Base-by-base conservation (phyloP, 2,797 vertebrate species). In the Galagoides demidoff region DNA sequence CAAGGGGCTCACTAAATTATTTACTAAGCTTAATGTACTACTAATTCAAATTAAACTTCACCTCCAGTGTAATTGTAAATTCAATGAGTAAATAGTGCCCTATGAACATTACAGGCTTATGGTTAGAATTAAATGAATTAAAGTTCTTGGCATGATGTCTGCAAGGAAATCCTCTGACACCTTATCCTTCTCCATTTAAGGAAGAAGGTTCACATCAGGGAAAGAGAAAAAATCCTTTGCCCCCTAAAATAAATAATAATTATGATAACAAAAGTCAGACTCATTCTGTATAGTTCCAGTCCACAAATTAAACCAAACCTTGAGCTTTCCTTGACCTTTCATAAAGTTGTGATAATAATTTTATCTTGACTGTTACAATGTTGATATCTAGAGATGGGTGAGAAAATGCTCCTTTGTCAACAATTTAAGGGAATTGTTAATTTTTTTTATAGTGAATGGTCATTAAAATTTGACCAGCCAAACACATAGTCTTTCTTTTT, bases 11-110 rank as follows among this genome's bases (percentile, higher is more conserved):
- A 74, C 92, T 96, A 85, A 96, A 93, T 96, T 97, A 97, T 95
- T 95, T 96, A 94, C 87, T 85, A 94, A 95, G 76, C 49, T 59
- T 89, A 94, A 84, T 95, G 84, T 91, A 92, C 82, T 97, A 86
- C 83, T 96, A 85, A 97, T 93, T 96, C 89, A 97, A 96, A 96
- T 97, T 96, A 94, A 95, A 95, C 57, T 96, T 92, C 79, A 94
- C 86, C 94, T 96, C 76, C n/a, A 68, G n/a, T 64, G 68, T 97
- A 96, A 91, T 94, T 96, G 91, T 93, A 92, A 97, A 94, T 95
- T 92, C 49, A 39, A 68, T 89, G 91, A 94, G 66, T 94, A 95
- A 96, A 91, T 81, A 95, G 63, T 37, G 79, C 71, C 34, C n/a
- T 63, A 71, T 74, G 90, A 95, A 91, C 57, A 94, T 57, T 64